Percentiles rank a stretch among this genome's conserved stretches.
Conservation (phyloP, 2,888 invertebrate species). For the Idaea straminata region DNA sequence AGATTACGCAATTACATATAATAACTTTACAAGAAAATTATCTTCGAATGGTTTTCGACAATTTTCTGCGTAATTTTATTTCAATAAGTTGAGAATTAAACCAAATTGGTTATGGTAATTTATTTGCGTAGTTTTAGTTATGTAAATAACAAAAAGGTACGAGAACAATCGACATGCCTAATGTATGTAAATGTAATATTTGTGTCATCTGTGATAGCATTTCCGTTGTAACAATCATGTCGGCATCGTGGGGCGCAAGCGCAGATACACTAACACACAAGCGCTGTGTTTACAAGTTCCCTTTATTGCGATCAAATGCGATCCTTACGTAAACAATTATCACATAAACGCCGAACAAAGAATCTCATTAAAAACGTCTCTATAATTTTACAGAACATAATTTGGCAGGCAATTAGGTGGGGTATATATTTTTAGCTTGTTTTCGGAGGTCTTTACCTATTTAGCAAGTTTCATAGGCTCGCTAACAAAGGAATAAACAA, state of each 20-base stretch:
- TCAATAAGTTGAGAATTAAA: not conserved
- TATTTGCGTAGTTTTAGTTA: too few species aligned
- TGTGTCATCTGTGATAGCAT: conserved; percentile 26
- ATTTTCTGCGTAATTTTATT: not conserved
- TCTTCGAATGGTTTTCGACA: not conserved
- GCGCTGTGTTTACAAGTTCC: conserved; percentile 46
- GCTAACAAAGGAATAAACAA: not conserved
- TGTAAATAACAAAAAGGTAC: not conserved
- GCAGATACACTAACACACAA: conserved; percentile 25
- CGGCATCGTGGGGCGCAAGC: conserved; percentile 18
- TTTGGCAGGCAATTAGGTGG: conserved; percentile 15
- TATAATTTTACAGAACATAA: conserved; percentile 34
- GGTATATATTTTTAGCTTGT: not conserved
- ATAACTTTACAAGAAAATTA: conserved; percentile 3
- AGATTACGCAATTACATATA: not conserved
- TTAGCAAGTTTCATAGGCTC: not conserved
- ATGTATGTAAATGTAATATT: conserved; percentile 17
- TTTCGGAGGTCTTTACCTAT: not conserved
- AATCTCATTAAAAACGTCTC: conserved; percentile 36
- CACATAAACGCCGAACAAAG: conserved; percentile 65
- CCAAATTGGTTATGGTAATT: not conserved
- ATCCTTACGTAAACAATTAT: conserved; percentile 56
- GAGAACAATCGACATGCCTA: not conserved
- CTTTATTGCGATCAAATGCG: conserved; percentile 2
- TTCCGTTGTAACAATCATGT: conserved; percentile 24